These are phyloP conservation scores for Platichthys stellatus DNA, from an alignment of 2,113 vertebrate species.

Conservation along the genomic window DNA sequence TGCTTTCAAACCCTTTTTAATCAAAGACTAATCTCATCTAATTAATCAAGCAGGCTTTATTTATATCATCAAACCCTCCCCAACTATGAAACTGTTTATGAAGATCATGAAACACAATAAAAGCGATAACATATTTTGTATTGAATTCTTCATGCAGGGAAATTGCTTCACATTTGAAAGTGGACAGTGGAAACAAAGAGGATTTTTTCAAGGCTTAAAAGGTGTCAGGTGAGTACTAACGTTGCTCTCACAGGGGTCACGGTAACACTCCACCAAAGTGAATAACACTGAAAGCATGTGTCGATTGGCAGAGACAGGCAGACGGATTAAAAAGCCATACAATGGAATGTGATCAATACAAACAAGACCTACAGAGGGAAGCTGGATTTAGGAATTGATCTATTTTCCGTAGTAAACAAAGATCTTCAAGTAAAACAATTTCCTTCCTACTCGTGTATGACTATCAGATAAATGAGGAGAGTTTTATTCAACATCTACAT, in stretches of 20 bases:
- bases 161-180: conserved; percentile 37
- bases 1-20: conserved; percentile 68
- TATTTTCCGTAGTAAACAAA: conserved; percentile 31
- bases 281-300: conserved; percentile 26
- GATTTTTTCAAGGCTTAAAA: conserved; percentile 3
- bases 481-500: background rate
- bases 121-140: conserved; percentile 3
- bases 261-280: conserved; percentile 21
- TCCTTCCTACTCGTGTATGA: background rate
- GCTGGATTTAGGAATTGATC: conserved; percentile 28
- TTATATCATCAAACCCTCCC: conserved; percentile 35
- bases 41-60: conserved; percentile 63
- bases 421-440: conserved; percentile 22
- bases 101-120: conserved; percentile 46
- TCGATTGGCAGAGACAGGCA: conserved; percentile 23
- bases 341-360: background rate
- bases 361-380: conserved; percentile 18
- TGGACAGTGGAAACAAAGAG: conserved; percentile 32
- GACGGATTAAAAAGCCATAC: conserved; percentile 2
- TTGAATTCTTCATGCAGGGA: conserved; percentile 40
- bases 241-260: background rate
- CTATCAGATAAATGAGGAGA: too few relatives aligned
- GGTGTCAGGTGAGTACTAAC: conserved; percentile 32
- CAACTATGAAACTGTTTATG: conserved; percentile 41
- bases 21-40: conserved; percentile 73